phyloP scores from a whole-genome alignment of 2,797 vertebrate species.

The Tolypeutes matacus region DNA sequence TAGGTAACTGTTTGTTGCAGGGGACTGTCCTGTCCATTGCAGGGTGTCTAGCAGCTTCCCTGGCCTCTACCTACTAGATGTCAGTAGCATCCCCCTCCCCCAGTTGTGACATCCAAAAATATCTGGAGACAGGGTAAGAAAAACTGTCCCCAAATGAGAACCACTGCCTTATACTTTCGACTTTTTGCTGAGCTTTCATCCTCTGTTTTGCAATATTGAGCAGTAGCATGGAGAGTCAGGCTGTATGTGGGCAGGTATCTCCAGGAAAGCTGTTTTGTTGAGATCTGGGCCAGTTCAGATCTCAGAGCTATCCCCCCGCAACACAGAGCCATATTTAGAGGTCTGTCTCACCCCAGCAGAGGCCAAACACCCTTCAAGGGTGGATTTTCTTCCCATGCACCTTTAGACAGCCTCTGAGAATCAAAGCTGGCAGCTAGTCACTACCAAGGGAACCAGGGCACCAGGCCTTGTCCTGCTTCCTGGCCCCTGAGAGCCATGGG shows the following conservation, averaged over 20 bases:
- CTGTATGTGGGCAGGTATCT: neutral
- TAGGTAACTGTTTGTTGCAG: neutral
- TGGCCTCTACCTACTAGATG: neutral
- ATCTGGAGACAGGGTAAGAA: neutral
- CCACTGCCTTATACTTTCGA: neutral
- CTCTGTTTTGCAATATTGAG: neutral
- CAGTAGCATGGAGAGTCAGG: neutral
- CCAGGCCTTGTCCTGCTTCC: slow-evolving; percentile 55
- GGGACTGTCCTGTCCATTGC: neutral
- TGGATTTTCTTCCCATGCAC: neutral
- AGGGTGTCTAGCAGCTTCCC: neutral
- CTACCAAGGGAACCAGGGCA: neutral
- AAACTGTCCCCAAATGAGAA: neutral
- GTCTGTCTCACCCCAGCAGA: neutral
- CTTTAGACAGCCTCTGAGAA: neutral
- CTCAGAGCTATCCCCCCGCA: neutral
- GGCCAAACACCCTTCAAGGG: neutral
- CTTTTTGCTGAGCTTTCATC: neutral
- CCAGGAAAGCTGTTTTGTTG: neutral
- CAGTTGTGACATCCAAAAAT: neutral
- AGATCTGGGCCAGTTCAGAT: neutral
- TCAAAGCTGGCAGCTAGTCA: neutral
- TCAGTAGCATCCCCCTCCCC: neutral
- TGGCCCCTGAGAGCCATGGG: slow-evolving; percentile 39
- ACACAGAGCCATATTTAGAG: neutral